Evolutionary conservation across 2,113 vertebrate genomes (phyloP).

Genomic region (Enhydra lutris): DNA sequence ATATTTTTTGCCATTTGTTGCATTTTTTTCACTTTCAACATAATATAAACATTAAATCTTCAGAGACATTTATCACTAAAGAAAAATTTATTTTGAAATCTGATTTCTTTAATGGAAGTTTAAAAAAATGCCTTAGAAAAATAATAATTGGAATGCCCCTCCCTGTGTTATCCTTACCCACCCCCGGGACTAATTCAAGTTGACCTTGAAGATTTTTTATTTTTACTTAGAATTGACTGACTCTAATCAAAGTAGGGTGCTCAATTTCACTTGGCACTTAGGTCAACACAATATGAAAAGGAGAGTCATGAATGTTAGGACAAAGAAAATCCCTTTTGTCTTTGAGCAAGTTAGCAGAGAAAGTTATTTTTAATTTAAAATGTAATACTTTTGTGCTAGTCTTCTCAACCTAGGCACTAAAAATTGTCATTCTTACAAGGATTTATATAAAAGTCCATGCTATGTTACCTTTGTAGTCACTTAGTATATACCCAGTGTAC

Average conservation of each 20-base stretch:
- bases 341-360: not conserved
- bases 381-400: not conserved
- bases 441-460: not conserved
- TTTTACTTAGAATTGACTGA: not conserved
- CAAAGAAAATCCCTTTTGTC: not conserved
- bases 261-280: not conserved
- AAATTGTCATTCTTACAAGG: not conserved
- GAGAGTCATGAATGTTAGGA: not conserved
- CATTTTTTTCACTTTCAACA: not conserved
- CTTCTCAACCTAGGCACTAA: not conserved
- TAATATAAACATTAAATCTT: not conserved
- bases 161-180: not conserved
- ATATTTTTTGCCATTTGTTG: not conserved
- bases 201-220: not conserved
- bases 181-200: not conserved
- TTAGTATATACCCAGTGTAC: not conserved
- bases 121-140: not conserved
- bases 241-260: conserved; percentile 5
- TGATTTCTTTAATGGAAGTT: not conserved
- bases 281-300: not conserved
- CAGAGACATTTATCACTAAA: not conserved
- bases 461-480: not conserved
- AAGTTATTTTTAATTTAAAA: not conserved
- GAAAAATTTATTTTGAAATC: not conserved
- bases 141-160: not conserved